A percentile compares a stretch with the other conserved stretches of the same genome.
These are phyloP conservation scores for Vombatus ursinus DNA, from an alignment of 2,113 vertebrate species.

Conservation along the genomic window DNA sequence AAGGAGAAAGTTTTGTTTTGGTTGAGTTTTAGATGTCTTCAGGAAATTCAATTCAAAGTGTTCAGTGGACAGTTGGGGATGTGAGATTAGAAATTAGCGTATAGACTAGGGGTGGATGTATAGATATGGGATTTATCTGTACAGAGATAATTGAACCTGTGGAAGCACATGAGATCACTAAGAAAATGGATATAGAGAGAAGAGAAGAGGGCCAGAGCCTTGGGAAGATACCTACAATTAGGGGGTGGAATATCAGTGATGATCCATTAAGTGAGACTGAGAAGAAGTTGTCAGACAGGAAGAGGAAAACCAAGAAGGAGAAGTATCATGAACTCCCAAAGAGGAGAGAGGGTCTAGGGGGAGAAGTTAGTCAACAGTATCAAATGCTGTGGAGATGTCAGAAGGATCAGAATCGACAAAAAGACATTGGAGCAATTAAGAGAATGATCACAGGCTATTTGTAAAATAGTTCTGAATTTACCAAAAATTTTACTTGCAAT, in stretches of 20 bases:
- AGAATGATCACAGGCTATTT: not conserved
- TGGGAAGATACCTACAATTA: not conserved
- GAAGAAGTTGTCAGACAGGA: not conserved
- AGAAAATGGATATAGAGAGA: not conserved
- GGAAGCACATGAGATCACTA: not conserved
- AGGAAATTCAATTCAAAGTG: not conserved
- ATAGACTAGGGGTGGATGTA: not conserved
- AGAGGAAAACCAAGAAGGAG: not conserved
- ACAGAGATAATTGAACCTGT: not conserved
- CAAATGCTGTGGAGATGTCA: not conserved
- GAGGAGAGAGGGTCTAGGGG: not conserved
- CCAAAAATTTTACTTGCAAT: not conserved
- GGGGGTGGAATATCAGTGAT: not conserved
- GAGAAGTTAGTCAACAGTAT: not conserved
- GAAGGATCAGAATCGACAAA: not conserved
- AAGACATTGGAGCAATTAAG: not conserved
- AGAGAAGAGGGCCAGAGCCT: not conserved
- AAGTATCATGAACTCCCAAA: not conserved
- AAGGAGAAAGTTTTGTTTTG: not conserved
- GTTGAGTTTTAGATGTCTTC: not conserved
- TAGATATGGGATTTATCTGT: not conserved
- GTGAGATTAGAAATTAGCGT: not conserved
- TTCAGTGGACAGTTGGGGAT: not conserved
- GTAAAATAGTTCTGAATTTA: not conserved
- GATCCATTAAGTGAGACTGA: not conserved